These are phyloP conservation scores for Blastobasis adustella DNA, from an alignment of 2,888 invertebrate species.

Conservation along the genomic window DNA sequence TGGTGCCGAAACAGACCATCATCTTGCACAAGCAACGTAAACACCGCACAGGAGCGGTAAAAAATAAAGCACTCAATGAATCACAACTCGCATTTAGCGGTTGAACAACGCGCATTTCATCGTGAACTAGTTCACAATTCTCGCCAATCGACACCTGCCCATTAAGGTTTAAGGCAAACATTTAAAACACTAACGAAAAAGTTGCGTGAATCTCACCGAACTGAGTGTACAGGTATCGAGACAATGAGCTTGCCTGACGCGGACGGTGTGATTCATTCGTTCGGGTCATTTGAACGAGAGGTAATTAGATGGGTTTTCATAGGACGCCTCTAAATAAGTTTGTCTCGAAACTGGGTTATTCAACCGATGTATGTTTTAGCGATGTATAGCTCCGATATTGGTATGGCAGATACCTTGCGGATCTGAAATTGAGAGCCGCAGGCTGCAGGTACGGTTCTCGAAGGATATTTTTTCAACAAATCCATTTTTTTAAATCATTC, in stretches of 20 bases:
- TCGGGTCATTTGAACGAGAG: too few relatives aligned
- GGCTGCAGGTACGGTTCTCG: too few relatives aligned
- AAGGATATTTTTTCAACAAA: too few relatives aligned
- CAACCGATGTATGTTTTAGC: too few relatives aligned
- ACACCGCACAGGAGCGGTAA: background rate
- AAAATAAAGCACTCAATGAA: background rate
- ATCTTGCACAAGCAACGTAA: background rate
- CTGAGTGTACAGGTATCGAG: slow-evolving; percentile 18
- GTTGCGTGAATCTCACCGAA: slow-evolving; percentile 27
- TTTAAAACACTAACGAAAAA: slow-evolving; percentile 13
- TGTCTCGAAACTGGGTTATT: too few relatives aligned
- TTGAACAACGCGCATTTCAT: slow-evolving; percentile 15
- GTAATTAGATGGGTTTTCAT: too few relatives aligned
- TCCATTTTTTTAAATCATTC: too few relatives aligned
- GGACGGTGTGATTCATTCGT: slow-evolving; percentile 44
- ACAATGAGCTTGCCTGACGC: slow-evolving; percentile 31
- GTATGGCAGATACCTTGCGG: too few relatives aligned
- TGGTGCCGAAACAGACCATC: too few relatives aligned
- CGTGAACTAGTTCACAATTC: slow-evolving; percentile 33
- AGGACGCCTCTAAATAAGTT: too few relatives aligned
- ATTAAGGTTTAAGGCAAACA: slow-evolving; percentile 44
- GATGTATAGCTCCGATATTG: too few relatives aligned
- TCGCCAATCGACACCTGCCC: slow-evolving; percentile 44
- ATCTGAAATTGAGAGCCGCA: too few relatives aligned
- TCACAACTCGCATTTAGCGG: slow-evolving; percentile 5